These are phyloP conservation scores for Phalacrocorax aristotelis DNA, from an alignment of 2,113 vertebrate species.

Conservation along the genomic window DNA sequence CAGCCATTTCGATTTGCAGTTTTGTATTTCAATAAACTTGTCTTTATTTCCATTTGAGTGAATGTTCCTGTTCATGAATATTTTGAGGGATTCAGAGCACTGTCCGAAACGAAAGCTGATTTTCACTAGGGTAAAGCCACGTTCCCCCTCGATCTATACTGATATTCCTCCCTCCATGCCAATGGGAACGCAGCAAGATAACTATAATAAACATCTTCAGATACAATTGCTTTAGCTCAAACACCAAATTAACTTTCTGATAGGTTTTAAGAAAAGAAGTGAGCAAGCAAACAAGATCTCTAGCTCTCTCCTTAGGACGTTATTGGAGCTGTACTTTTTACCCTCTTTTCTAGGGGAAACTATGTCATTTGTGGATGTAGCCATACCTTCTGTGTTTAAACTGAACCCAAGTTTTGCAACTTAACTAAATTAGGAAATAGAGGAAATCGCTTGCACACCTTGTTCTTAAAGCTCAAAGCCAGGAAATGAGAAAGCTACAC, in stretches of 20 bases:
- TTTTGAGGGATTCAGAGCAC: neutral
- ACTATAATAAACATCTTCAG: neutral
- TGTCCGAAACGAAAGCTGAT: neutral
- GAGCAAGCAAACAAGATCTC: neutral
- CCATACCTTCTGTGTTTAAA: neutral
- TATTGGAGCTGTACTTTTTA: neutral
- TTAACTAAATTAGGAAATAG: conserved; percentile 14
- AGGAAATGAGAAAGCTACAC: conserved; percentile 14
- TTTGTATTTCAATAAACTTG: conserved; percentile 75
- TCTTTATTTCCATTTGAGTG: conserved; percentile 73
- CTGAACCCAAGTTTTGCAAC: neutral
- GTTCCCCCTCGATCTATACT: neutral
- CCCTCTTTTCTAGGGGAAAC: neutral
- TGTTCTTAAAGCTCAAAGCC: conserved; percentile 25
- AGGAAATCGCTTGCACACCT: neutral
- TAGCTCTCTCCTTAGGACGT: neutral
- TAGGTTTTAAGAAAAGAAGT: neutral
- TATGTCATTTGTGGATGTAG: neutral
- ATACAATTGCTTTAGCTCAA: neutral
- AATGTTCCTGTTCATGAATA: conserved; percentile 41
- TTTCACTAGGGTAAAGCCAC: neutral
- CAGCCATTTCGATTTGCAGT: conserved; percentile 66
- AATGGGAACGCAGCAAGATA: neutral
- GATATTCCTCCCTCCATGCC: neutral
- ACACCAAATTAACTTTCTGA: neutral